Base-by-base conservation (phyloP, 2,888 invertebrate species). In the Lasioglossum malachurum region DNA sequence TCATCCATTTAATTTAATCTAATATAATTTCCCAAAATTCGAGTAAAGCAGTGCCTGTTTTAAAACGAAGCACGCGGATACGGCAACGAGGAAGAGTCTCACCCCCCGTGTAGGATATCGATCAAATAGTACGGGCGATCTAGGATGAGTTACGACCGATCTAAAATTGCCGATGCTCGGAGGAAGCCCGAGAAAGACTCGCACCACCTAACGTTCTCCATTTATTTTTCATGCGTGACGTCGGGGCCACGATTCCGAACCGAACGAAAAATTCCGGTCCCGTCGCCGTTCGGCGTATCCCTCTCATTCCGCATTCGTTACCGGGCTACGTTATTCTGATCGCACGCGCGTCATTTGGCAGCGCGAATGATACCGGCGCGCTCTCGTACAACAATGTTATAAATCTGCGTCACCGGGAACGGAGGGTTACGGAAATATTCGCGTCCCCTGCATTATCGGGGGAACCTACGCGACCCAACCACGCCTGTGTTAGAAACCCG, bases 341-440 rank as follows among this genome's bases (percentile, higher is more conserved):
- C 84, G 35, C 80, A 41, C 76, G 77, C 60, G 67, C 87, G 86
- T 86, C 86, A 82, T 77, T 87, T 87, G 87, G 87, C 87, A 87
- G 46, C 69, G 41, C 78, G 31, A n/a, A 71, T 79, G 75, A 82
- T 77, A 82, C 82, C 77, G 75, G 80, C 35, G 0, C 71, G 72
- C 78, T 82, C 74, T 86, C 74, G 69, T 82, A 79, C 82, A 86
- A 87, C 86, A 87, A 86, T 86, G 86, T 86, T 82, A 82, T 82
- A 79, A 86, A 87, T 86, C 79, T 38, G 74, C 82, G 87, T 86
- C 87, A 82, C 57, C 7, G 38, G 71, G 41, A 10, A 67, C 41
- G 38, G 12, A n/a, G 60, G 35, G 79, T 82, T 87, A 87, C 87
- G 86, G 79, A 86, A 87, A 87, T 87, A 86, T 79, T 82, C 79